Conservation (phyloP, 2,113 vertebrate species). For the Synchiropus splendidus region DNA sequence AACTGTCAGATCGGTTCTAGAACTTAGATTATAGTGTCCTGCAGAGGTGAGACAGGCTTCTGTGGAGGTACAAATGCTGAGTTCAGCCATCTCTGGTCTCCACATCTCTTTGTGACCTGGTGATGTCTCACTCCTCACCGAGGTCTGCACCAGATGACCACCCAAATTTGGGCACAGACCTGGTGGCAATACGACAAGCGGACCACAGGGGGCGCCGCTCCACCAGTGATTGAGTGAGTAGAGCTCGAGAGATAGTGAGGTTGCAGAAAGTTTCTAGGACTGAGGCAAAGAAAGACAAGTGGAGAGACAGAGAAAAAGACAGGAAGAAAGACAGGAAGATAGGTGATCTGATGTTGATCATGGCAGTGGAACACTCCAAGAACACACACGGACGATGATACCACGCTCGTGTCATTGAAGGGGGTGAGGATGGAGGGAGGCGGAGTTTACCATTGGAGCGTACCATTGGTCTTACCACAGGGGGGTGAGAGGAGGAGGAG, state of each 20-base stretch:
- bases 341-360: too few species aligned
- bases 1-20: conserved; percentile 16
- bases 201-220: conserved; percentile 43
- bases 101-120: too few species aligned
- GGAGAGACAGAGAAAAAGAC: conserved; percentile 16
- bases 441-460: conserved; percentile 68
- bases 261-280: background rate
- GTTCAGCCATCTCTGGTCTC: too few species aligned
- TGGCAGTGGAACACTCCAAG: too few species aligned
- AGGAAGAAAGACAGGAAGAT: conserved; percentile 4
- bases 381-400: too few species aligned
- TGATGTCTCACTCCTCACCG: too few species aligned
- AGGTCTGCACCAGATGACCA: too few species aligned
- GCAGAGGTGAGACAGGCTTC: too few species aligned
- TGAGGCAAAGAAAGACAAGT: conserved; percentile 15
- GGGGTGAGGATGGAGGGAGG: conserved; percentile 37
- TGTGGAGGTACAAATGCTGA: too few species aligned
- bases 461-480: conserved; percentile 95
- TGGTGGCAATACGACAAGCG: conserved; percentile 41
- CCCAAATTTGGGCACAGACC: background rate
- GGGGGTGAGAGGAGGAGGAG: conserved; percentile 80
- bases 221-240: conserved; percentile 33
- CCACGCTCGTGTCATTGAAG: conserved; percentile 23
- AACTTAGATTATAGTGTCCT: too few species aligned
- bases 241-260: conserved; percentile 12